Evolutionary conservation across 2,113 vertebrate species (phyloP), one percentile per base, ranked within the genome.

Genomic region (Cyanoramphus novaezelandiae): DNA sequence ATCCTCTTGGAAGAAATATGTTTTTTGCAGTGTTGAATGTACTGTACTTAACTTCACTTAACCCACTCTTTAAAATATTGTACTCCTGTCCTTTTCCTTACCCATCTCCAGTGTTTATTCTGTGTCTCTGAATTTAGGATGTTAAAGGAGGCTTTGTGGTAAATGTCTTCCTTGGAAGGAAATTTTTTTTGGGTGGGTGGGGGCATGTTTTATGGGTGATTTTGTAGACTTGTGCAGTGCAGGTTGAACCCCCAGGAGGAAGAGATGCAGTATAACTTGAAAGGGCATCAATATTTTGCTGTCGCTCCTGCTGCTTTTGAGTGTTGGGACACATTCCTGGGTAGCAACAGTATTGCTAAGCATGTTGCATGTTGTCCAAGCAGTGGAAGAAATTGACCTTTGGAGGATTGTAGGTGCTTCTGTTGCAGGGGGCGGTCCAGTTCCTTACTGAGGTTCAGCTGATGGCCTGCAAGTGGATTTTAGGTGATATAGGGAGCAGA

Each of bases 391-490:
- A 74, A 41, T 0, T 46, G 25, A 41, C 10, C 29, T 78, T 62
- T 87, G 69, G 35, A 74, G 69, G 28, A 37, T 12, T 33, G 9
- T 6, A 5, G 2, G 0, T 41, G 17, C 3, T 31, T 1, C 2
- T 79, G 55, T 65, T 82, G 24, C n/a, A 67, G 41, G 4, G 2
- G 62, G 44, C 41, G 7, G 3, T 55, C 17, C 10, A 47, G 7
- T 43, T 16, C 18, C 41, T 82, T 67, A 12, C 3, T 7, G n/a
- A 59, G 46, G 41, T 41, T 24, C 41, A 71, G 14, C 28, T 90
- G 24, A 39, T n/a, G 17, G 17, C 7, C 16, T 85, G 55, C 9
- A 7, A 19, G 6, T 41, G 37, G 14, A 12, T 62, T 81, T 91
- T 65, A 49, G 19, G 44, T 79, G 10, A 1, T 49, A 5, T 80